phyloP scores from a whole-genome alignment of 2,113 vertebrate species.

The Antigone vipio region DNA sequence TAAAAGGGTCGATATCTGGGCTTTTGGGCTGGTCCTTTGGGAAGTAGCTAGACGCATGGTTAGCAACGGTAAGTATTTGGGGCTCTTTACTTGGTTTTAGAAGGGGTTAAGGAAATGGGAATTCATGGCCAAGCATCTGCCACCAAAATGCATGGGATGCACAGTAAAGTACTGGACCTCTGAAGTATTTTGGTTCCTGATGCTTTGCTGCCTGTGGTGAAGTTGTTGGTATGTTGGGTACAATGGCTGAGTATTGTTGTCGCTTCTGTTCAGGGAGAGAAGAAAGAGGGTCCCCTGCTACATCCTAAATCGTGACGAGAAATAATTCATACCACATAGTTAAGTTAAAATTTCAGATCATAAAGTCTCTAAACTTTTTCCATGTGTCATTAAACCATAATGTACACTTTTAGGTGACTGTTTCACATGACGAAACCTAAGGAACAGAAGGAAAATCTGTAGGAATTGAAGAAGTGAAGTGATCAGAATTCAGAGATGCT shows the following conservation, averaged over 20 bases:
- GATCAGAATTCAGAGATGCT: not conserved
- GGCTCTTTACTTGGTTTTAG: accelerated
- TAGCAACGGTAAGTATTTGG: slow-evolving; percentile 87
- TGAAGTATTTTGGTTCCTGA: accelerated
- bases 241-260: not conserved
- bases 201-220: not conserved
- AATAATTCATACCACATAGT: not conserved
- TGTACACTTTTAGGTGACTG: not conserved
- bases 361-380: not conserved
- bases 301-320: not conserved
- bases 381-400: not conserved
- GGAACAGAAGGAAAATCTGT: not conserved
- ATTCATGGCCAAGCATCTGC: accelerated
- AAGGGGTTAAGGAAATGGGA: accelerated
- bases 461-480: not conserved
- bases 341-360: not conserved
- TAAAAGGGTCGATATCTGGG: slow-evolving; percentile 97
- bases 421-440: not conserved
- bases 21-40: slow-evolving; percentile 97
- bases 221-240: not conserved
- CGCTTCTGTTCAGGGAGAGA: not conserved
- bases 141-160: accelerated
- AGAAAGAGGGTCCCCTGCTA: not conserved
- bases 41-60: slow-evolving; percentile 94
- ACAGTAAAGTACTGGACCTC: accelerated